Evolutionary conservation across 1,140 invertebrate genomes (phyloP).

Genomic region (Platyura marginata): DNA sequence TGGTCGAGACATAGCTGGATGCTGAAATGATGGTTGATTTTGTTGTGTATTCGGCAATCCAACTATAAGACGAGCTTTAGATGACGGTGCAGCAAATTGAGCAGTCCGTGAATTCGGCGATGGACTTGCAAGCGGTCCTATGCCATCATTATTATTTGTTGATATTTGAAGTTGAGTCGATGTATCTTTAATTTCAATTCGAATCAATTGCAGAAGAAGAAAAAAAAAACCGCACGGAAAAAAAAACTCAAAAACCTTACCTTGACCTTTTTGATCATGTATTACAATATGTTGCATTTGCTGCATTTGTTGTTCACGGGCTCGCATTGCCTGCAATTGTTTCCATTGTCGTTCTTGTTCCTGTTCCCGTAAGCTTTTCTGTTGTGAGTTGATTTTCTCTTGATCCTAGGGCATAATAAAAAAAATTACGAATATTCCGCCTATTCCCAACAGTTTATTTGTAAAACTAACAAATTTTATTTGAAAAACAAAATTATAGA

Average conservation of each 20-base stretch:
- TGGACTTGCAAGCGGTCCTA: constrained; percentile 21
- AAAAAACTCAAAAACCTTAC: constrained; percentile 25
- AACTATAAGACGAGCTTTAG: constrained; percentile 13
- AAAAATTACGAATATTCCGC: too few species aligned
- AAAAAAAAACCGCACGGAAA: background rate
- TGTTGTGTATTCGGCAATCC: constrained; percentile 19
- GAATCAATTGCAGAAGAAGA: too few species aligned
- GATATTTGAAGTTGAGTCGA: constrained; percentile 7
- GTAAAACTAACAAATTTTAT: too few species aligned
- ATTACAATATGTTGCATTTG: constrained; percentile 32
- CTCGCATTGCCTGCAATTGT: constrained; percentile 56
- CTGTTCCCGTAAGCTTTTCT: constrained; percentile 48
- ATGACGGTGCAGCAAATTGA: constrained; percentile 10
- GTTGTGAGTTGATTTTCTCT: constrained; percentile 40
- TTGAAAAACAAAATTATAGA: too few species aligned
- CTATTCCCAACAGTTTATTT: too few species aligned
- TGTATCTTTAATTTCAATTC: background rate
- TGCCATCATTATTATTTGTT: constrained; percentile 33
- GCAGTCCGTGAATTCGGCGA: constrained; percentile 17
- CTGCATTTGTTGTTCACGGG: constrained; percentile 49
- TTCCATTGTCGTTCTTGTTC: constrained; percentile 79
- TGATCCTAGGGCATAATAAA: too few species aligned
- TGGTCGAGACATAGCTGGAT: constrained; percentile 6
- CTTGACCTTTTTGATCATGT: constrained; percentile 53
- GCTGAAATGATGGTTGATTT: constrained; percentile 17